Conservation (phyloP, 2,797 vertebrate species). For the Pelobates cultripes region DNA sequence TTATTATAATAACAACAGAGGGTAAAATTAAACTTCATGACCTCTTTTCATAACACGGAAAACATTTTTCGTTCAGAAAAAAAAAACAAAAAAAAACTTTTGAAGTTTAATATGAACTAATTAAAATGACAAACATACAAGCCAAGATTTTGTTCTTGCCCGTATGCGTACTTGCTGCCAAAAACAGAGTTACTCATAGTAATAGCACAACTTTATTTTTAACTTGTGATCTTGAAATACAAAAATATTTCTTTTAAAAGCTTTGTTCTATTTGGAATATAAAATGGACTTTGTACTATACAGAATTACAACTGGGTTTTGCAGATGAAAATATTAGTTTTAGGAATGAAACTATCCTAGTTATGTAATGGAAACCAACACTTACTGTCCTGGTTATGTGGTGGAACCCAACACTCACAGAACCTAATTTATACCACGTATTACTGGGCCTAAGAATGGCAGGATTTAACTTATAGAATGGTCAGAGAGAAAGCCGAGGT, state of each 20-base stretch:
- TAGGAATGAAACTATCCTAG: too few species aligned
- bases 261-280: background rate
- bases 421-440: too few species aligned
- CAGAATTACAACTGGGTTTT: too few species aligned
- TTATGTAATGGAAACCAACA: too few species aligned
- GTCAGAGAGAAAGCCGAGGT: too few species aligned
- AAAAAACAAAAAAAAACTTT: constrained; percentile 1
- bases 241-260: background rate
- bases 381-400: too few species aligned
- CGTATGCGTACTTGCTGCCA: background rate
- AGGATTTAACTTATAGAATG: too few species aligned
- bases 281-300: too few species aligned
- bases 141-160: constrained; percentile 36
- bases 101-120: constrained; percentile 17
- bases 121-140: background rate
- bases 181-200: constrained; percentile 27
- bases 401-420: too few species aligned
- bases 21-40: constrained; percentile 10
- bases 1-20: constrained; percentile 21
- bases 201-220: background rate
- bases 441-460: too few species aligned
- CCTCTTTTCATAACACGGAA: constrained; percentile 14
- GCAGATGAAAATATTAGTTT: too few species aligned
- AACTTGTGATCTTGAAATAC: background rate
- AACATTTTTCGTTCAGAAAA: constrained; percentile 12